Evolutionary conservation across 2,113 vertebrate genomes (phyloP).

Genomic region (Platichthys stellatus): DNA sequence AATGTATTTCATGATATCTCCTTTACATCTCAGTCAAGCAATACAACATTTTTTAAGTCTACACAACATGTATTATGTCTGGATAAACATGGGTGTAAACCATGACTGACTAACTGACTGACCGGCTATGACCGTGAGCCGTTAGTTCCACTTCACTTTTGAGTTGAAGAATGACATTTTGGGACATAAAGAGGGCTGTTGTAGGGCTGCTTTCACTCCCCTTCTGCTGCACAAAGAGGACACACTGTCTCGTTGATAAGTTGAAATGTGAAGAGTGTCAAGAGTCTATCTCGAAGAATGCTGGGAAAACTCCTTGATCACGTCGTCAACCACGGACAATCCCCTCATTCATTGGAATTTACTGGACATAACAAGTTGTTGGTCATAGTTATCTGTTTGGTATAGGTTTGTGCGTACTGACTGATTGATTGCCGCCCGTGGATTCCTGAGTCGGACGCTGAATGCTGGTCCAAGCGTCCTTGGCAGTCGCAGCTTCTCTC

Average conservation of each 20-base stretch:
- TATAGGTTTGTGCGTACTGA: slow-evolving; percentile 44
- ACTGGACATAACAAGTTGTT: slow-evolving; percentile 49
- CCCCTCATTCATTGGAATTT: slow-evolving; percentile 49
- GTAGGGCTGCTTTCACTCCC: slow-evolving; percentile 49
- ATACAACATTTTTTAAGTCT: background rate
- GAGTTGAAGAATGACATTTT: slow-evolving; percentile 56
- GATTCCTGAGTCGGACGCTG: slow-evolving; percentile 50
- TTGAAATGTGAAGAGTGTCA: slow-evolving; percentile 79
- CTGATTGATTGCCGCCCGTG: slow-evolving; percentile 60
- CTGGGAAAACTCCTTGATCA: slow-evolving; percentile 72
- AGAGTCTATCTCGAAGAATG: slow-evolving; percentile 77
- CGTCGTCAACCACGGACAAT: slow-evolving; percentile 58
- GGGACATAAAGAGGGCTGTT: slow-evolving; percentile 68
- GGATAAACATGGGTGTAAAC: background rate
- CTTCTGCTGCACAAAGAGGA: slow-evolving; percentile 53
- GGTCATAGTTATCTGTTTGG: slow-evolving; percentile 46
- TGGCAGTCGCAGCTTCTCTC: slow-evolving; percentile 33
- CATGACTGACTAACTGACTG: background rate
- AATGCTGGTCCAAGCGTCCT: slow-evolving; percentile 36
- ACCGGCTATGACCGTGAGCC: background rate
- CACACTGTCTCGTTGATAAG: slow-evolving; percentile 64
- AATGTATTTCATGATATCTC: background rate
- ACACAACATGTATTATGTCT: background rate
- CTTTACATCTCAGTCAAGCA: background rate
- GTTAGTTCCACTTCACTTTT: slow-evolving; percentile 21